Conservation (phyloP, 2,888 invertebrate genomes). For the Tribolium freemani region DNA sequence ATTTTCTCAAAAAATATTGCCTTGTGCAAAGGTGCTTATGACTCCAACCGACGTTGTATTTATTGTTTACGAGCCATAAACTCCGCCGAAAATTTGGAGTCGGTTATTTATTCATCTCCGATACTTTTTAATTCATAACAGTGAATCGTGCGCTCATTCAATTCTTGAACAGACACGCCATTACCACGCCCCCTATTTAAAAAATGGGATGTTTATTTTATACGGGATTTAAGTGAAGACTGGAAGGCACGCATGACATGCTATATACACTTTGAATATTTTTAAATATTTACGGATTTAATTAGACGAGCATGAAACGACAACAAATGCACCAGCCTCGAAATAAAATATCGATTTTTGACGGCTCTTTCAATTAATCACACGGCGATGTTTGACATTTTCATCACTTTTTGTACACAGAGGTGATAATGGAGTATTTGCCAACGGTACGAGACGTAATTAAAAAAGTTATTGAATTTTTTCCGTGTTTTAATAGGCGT, state of each 20-base stretch:
- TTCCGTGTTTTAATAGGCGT: conserved; percentile 6
- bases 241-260: conserved; percentile 31
- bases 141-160: conserved; percentile 43
- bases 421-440: neutral
- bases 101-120: conserved; percentile 8
- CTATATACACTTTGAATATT: conserved; percentile 18
- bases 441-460: neutral
- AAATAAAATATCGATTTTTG: neutral
- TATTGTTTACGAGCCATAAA: conserved; percentile 21
- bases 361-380: conserved; percentile 11
- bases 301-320: conserved; percentile 16
- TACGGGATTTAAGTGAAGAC: conserved; percentile 46
- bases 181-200: conserved; percentile 47
- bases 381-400: neutral
- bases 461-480: conserved; percentile 11
- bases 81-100: conserved; percentile 17
- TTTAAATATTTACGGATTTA: conserved; percentile 29
- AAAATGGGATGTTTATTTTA: conserved; percentile 52
- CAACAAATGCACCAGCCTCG: conserved; percentile 3
- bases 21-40: neutral
- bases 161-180: conserved; percentile 48
- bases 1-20: neutral
- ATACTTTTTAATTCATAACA: conserved; percentile 33
- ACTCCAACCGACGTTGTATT: too few species aligned
- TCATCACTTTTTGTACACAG: neutral